A percentile compares a stretch with the other conserved stretches of the same genome.
These are phyloP conservation scores for Zootoca vivipara DNA, from an alignment of 2,113 vertebrate genomes.

Conservation along the genomic window DNA sequence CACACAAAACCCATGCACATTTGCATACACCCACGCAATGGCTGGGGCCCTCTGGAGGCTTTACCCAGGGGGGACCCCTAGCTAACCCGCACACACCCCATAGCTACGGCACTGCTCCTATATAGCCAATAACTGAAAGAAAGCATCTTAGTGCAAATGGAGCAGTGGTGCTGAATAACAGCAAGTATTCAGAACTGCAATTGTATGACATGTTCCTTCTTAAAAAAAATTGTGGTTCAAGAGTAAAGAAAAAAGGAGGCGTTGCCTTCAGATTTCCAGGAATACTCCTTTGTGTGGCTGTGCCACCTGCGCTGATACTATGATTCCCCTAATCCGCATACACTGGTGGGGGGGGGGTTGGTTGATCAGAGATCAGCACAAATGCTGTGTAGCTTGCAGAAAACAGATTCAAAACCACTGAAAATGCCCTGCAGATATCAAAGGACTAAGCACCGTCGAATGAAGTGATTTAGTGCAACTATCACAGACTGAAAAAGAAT, in stretches of 20 bases:
- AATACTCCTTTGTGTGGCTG: neutral
- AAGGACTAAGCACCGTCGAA: neutral
- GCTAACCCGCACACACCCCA: too few relatives aligned
- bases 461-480: neutral
- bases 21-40: too few relatives aligned
- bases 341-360: neutral
- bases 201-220: neutral
- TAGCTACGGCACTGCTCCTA: neutral
- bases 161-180: neutral
- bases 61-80: too few relatives aligned
- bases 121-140: neutral
- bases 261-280: neutral
- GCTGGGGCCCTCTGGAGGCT: too few relatives aligned
- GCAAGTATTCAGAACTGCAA: neutral
- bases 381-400: neutral
- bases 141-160: neutral
- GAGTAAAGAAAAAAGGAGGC: neutral
- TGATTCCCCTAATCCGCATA: too few relatives aligned
- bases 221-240: neutral
- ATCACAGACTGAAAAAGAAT: neutral
- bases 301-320: neutral
- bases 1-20: too few relatives aligned
- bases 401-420: neutral
- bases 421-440: neutral
- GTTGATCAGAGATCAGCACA: neutral